These are phyloP conservation scores for Chrosomus eos DNA, from an alignment of 2,797 vertebrate species.

Conservation along the genomic window DNA sequence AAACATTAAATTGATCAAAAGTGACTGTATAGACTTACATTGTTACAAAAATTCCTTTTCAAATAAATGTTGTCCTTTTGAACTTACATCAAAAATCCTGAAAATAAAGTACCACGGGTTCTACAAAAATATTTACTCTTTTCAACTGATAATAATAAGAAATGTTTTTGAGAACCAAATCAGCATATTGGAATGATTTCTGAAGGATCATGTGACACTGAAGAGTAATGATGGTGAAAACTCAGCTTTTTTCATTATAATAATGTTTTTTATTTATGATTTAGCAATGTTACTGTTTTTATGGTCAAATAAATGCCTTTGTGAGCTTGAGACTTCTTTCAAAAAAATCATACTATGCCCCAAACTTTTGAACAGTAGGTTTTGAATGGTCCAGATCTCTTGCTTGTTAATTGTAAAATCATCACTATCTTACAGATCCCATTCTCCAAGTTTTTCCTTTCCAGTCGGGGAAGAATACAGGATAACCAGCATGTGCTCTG, in stretches of 20 bases:
- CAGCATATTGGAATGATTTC: not conserved
- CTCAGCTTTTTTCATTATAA: no score
- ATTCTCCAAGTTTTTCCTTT: slow-evolving; percentile 95
- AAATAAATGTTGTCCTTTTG: not conserved
- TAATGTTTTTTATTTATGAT: not conserved
- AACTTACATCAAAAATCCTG: not conserved
- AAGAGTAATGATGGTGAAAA: not conserved
- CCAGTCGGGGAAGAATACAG: slow-evolving; percentile 88
- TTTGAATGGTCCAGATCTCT: not conserved
- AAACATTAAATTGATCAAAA: not conserved
- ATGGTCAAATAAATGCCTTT: not conserved
- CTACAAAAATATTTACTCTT: not conserved
- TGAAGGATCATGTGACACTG: not conserved
- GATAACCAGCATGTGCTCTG: slow-evolving; percentile 83
- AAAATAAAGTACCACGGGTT: not conserved
- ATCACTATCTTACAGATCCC: slow-evolving; percentile 82
- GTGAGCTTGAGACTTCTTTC: not conserved
- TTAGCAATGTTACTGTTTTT: not conserved
- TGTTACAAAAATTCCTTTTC: not conserved
- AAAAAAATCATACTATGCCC: not conserved
- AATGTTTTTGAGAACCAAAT: not conserved
- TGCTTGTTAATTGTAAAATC: not conserved
- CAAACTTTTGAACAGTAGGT: not conserved
- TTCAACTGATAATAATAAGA: not conserved
- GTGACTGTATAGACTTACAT: not conserved